Evolutionary conservation across 2,113 vertebrate species (phyloP).

Genomic region (Neofelis nebulosa): DNA sequence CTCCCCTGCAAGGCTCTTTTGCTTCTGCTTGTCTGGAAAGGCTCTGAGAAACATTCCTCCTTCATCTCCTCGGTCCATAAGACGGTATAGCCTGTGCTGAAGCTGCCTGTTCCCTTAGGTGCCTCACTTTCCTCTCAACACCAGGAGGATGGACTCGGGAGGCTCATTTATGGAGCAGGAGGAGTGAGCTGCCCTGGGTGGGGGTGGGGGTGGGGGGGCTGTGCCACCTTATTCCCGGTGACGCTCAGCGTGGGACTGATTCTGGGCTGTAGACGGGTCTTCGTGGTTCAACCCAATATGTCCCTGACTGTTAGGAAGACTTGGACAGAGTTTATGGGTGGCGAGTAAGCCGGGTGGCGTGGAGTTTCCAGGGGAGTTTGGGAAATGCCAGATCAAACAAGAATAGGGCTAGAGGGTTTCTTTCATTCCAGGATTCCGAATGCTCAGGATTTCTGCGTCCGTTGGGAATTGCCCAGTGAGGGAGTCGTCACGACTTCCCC

Average conservation of each 20-base stretch:
- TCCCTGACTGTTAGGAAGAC: background rate
- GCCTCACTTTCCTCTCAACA: fast-evolving
- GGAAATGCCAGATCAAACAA: background rate
- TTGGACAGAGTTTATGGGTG: background rate
- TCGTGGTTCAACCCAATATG: background rate
- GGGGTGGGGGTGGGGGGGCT: too few relatives aligned
- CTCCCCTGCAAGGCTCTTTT: too few relatives aligned
- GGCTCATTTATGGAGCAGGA: background rate
- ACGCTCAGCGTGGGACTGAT: too few relatives aligned
- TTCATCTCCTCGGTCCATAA: background rate
- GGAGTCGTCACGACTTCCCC: background rate
- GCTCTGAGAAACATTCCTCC: background rate
- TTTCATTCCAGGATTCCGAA: background rate
- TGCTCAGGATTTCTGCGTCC: background rate
- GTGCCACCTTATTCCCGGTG: background rate
- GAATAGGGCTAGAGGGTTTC: background rate
- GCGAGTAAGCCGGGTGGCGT: background rate
- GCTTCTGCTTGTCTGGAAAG: background rate
- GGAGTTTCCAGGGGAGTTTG: background rate
- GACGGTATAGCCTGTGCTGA: background rate
- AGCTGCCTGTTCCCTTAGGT: too few relatives aligned
- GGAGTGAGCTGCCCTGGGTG: background rate
- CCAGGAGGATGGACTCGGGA: background rate
- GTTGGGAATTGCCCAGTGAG: background rate
- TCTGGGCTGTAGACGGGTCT: background rate